Evolutionary conservation across 2,888 invertebrate genomes (phyloP), one percentile per base, ranked within the genome.

Genomic region (Tetramorium bicarinatum): DNA sequence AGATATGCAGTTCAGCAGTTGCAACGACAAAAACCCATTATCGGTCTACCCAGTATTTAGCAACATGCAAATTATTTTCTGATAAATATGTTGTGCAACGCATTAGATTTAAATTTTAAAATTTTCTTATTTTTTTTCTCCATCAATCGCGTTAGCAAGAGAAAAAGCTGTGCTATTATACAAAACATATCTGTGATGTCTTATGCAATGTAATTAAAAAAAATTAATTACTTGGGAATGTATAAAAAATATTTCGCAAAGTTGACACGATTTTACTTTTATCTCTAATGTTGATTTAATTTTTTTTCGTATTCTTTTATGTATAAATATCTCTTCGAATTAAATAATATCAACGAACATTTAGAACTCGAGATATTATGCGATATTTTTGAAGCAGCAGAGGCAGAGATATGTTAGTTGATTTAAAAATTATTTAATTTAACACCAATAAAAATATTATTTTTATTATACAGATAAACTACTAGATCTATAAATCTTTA

Each of bases 281-380:
- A 3, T 69, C 29, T 59, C 15, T 18, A 59, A 56, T 29, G 13
- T 29, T n/a, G 11, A 64, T 38, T 13, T 7, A 49, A 52, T 52
- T 69, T 3, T 34, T 34, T 69, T 52, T 29, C 18, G 11, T 44
- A 11, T 34, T 34, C 29, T 61, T 61, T 29, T 18, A 34, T 4
- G 9, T 34, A 34, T 34, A 11, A 62, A 11, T 38, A 1, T 38
- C 6, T 62, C 1, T 15, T 2, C 3, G 15, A 29, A 34, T 49
- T 49, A 49, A 69, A 34, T 69, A 69, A 66, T 66, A 66, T 21
- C 13, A 64, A 64, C 34, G 4, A 62, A 62, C n/a, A n/a, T 61
- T 61, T 61, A 61, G 15, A 61, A 18, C 1, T n/a, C 4, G 11
- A 38, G 2, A 62, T 61, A 61, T 34, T 34, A 25, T 11, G 25